Percentiles rank a stretch among this genome's conserved stretches.
Conservation (phyloP, 2,888 invertebrate species). For the Chymomyza amoena region DNA sequence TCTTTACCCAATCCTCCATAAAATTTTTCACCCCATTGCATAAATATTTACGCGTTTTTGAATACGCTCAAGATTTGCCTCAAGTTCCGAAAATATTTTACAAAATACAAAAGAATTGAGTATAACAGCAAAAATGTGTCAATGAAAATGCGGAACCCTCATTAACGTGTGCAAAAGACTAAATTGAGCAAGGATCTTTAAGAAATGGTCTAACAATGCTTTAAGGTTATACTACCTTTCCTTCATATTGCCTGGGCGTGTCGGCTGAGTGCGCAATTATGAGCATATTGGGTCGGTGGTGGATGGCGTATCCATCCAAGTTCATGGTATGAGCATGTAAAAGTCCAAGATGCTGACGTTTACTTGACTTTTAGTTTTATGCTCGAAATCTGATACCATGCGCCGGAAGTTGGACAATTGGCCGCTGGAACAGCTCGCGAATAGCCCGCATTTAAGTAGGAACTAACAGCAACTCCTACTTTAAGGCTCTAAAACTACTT, state of each 20-base stretch:
- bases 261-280: constrained; percentile 61
- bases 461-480: constrained; percentile 44
- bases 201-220: constrained; percentile 27
- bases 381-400: constrained; percentile 54
- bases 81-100: constrained; percentile 56
- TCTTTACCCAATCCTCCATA: not conserved
- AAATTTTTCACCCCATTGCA: constrained; percentile 64
- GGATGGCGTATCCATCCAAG: not conserved
- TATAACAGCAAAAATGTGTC: constrained; percentile 50
- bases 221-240: constrained; percentile 11
- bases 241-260: constrained; percentile 47
- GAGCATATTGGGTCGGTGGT: not conserved
- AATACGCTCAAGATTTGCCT: constrained; percentile 49
- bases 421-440: constrained; percentile 34
- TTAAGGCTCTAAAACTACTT: not conserved
- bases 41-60: constrained; percentile 68
- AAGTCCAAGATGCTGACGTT: constrained; percentile 63
- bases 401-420: constrained; percentile 68
- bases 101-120: constrained; percentile 47
- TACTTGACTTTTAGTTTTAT: constrained; percentile 50
- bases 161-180: constrained; percentile 44
- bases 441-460: constrained; percentile 18
- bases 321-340: not conserved
- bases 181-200: constrained; percentile 59
- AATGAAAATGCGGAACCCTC: constrained; percentile 64